A percentile compares a stretch with the other conserved stretches of the same genome.
phyloP scores from a whole-genome alignment of 2,113 vertebrate species.

The Myiagra hebetior region DNA sequence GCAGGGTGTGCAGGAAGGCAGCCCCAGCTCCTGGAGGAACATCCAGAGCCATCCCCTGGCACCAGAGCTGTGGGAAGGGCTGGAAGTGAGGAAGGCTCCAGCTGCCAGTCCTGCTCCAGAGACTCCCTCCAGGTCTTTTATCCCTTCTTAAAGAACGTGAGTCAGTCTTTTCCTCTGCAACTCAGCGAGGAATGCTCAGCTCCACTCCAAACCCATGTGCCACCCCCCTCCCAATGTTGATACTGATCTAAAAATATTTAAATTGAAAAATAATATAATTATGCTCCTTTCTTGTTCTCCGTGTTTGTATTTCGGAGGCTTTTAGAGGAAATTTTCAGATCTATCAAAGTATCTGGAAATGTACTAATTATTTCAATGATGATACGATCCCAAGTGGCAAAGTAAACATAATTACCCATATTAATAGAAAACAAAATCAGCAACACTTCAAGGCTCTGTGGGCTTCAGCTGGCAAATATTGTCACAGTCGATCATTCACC shows the following conservation, averaged over 20 bases:
- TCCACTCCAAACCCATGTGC: not conserved
- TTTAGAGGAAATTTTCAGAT: not conserved
- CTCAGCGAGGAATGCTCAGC: not conserved
- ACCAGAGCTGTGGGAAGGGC: fast-evolving
- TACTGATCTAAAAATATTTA: not conserved
- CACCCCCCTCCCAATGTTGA: not conserved
- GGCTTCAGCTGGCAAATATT: not conserved
- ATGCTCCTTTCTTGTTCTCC: not conserved
- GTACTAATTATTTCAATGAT: not conserved
- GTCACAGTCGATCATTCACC: not conserved
- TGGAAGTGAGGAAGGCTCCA: not conserved
- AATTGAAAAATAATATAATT: not conserved
- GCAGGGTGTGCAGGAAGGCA: fast-evolving
- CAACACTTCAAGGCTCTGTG: not conserved
- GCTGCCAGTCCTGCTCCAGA: too few relatives aligned
- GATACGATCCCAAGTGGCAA: not conserved
- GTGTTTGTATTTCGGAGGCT: not conserved
- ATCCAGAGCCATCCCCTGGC: not conserved
- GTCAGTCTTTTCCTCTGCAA: not conserved
- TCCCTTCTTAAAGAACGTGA: not conserved
- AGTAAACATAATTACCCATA: constrained; percentile 5
- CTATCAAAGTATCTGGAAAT: not conserved
- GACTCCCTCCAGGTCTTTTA: not conserved
- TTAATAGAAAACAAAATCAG: constrained; percentile 16
- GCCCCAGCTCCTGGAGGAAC: not conserved